Conservation (phyloP, 2,888 invertebrate species). For the Tetanocera ferruginea region DNA sequence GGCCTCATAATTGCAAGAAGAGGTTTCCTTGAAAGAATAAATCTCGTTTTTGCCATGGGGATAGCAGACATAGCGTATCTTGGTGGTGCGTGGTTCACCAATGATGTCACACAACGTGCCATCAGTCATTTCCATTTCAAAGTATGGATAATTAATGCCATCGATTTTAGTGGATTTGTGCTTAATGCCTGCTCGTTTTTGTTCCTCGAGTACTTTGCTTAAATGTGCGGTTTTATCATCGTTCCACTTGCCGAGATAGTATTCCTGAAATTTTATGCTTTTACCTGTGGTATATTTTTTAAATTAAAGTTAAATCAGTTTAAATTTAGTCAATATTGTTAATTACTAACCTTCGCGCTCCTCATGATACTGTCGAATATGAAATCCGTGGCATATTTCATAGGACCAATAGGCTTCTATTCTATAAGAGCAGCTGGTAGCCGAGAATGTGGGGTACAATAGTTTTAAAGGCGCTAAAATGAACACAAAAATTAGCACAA, state of each 20-base stretch:
- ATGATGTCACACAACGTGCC: constrained; percentile 95
- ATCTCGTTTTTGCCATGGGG: constrained; percentile 91
- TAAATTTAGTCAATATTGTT: too few species aligned
- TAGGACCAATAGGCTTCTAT: constrained; percentile 96
- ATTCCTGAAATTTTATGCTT: constrained; percentile 86
- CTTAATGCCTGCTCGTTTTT: constrained; percentile 73
- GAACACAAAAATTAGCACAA: neutral
- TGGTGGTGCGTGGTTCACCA: constrained; percentile 84
- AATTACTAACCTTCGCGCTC: constrained; percentile 80
- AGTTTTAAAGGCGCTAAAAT: constrained; percentile 79
- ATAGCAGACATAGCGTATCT: constrained; percentile 90
- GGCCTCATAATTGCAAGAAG: constrained; percentile 94
- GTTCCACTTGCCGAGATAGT: constrained; percentile 85
- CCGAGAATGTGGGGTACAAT: constrained; percentile 81
- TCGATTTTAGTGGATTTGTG: constrained; percentile 83
- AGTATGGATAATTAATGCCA: constrained; percentile 89
- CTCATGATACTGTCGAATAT: constrained; percentile 95
- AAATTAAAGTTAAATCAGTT: neutral
- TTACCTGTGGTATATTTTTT: constrained; percentile 72
- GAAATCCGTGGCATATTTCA: constrained; percentile 93
- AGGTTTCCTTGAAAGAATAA: constrained; percentile 91
- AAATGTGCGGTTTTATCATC: constrained; percentile 75
- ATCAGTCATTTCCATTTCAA: constrained; percentile 87
- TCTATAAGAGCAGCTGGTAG: constrained; percentile 86
- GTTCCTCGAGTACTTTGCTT: constrained; percentile 71